These are phyloP conservation scores for Siderastrea siderea DNA, from an alignment of 92 coral and sea anemone species.

Conservation along the genomic window DNA sequence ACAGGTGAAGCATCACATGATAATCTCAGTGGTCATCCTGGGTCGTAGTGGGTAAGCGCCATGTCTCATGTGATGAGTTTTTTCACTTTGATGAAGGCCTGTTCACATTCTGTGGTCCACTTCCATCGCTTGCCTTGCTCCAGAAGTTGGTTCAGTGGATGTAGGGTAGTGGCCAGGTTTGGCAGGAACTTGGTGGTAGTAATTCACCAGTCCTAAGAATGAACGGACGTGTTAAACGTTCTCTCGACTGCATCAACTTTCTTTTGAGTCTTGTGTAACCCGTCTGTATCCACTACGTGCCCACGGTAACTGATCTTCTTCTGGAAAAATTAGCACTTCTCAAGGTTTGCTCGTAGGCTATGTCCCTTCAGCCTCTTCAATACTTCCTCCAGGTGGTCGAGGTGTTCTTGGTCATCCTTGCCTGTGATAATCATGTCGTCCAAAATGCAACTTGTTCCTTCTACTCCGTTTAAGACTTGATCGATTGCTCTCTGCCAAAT, in stretches of 20 bases:
- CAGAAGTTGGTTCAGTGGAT: constrained; percentile 63
- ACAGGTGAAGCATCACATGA: constrained; percentile 72
- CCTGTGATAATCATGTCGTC: constrained; percentile 64
- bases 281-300: constrained; percentile 39
- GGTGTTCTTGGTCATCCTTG: constrained; percentile 47
- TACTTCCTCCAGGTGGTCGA: constrained; percentile 53
- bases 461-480: constrained; percentile 54
- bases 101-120: constrained; percentile 55
- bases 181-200: constrained; percentile 70
- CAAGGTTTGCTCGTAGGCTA: constrained; percentile 54
- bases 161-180: constrained; percentile 62
- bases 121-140: constrained; percentile 54
- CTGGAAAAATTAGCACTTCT: constrained; percentile 64
- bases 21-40: constrained; percentile 50
- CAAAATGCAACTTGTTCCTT: constrained; percentile 57
- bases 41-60: constrained; percentile 72
- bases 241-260: constrained; percentile 52
- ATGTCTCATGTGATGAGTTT: constrained; percentile 43
- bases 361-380: constrained; percentile 53
- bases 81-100: constrained; percentile 32
- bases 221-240: constrained; percentile 58
- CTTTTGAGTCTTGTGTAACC: constrained; percentile 61
- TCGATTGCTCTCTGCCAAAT: constrained; percentile 73
- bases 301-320: constrained; percentile 47
- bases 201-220: constrained; percentile 64